Evolutionary conservation across 2,888 invertebrate genomes (phyloP).

Genomic region (Trichogramma dendrolimi): DNA sequence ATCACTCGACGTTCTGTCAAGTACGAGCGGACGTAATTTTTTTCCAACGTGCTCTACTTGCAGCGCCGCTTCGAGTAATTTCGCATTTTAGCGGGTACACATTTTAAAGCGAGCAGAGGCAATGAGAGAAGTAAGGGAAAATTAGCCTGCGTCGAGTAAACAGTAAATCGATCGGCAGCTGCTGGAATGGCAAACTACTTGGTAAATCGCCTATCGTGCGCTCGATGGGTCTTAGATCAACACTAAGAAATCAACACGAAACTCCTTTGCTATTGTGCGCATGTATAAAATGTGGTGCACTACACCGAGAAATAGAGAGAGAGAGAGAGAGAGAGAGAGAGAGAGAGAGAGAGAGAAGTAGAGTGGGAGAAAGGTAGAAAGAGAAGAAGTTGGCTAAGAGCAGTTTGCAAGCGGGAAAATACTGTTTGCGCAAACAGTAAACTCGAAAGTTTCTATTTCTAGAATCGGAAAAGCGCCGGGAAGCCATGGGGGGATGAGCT

Average conservation of each 20-base stretch:
- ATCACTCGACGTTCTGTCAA: too few relatives aligned
- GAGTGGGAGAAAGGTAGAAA: conserved; percentile 12
- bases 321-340: conserved; percentile 7
- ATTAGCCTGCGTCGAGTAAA: too few relatives aligned
- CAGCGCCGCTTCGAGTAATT: not conserved
- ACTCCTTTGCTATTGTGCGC: not conserved
- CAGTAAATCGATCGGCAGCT: too few relatives aligned
- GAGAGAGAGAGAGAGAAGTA: not conserved
- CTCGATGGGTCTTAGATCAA: too few relatives aligned
- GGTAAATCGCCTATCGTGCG: too few relatives aligned
- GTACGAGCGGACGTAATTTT: too few relatives aligned
- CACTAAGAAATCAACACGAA: not conserved
- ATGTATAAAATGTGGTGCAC: not conserved
- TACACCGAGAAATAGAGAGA: not conserved
- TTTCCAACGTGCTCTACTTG: too few relatives aligned
- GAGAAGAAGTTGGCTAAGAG: conserved; percentile 12
- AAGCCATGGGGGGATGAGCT: conserved; percentile 14
- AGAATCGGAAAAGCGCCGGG: conserved; percentile 36
- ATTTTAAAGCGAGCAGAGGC: not conserved
- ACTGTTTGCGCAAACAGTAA: conserved; percentile 44
- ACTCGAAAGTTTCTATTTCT: conserved; percentile 36
- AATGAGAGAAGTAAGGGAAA: not conserved
- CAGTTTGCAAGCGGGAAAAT: conserved; percentile 32
- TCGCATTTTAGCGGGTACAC: not conserved
- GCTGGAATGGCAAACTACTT: too few relatives aligned